phyloP scores from a whole-genome alignment of 2,888 invertebrate genomes.

The Amphipyra tragopoginis region DNA sequence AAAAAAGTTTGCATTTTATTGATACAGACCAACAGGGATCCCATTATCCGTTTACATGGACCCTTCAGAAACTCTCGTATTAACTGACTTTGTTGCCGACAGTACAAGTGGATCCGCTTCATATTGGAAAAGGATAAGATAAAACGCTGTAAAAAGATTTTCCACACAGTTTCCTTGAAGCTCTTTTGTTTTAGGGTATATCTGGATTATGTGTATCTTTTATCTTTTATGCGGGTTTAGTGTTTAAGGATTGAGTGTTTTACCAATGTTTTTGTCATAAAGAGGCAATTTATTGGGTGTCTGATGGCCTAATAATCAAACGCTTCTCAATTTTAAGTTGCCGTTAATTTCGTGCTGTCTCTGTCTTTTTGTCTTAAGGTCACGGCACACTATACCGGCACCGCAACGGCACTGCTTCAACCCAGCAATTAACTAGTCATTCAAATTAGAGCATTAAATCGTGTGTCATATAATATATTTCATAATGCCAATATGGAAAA shows the following conservation, averaged over 20 bases:
- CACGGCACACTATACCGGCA: no score
- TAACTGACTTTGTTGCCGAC: conserved; percentile 51
- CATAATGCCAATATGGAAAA: no score
- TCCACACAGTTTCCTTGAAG: conserved; percentile 22
- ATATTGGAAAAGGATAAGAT: conserved; percentile 49
- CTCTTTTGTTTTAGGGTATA: conserved; percentile 27
- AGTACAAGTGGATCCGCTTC: conserved; percentile 34
- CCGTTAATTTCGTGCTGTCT: no score
- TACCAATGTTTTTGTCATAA: no score
- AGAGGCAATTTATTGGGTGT: no score
- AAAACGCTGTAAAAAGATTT: conserved; percentile 50
- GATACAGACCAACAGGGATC: conserved; percentile 48
- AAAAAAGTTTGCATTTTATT: conserved; percentile 58
- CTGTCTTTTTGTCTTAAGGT: no score
- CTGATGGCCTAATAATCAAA: no score
- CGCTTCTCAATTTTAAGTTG: no score
- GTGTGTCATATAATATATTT: no score
- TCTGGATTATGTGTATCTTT: conserved; percentile 28
- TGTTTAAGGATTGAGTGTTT: conserved; percentile 5
- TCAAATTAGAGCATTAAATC: no score
- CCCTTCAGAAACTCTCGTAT: conserved; percentile 46
- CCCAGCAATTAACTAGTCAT: no score
- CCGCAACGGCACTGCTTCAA: no score
- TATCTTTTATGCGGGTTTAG: conserved; percentile 10
- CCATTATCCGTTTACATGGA: conserved; percentile 51